Evolutionary conservation across 2,113 vertebrate species (phyloP).

Genomic region (Sylvicapra grimmia): DNA sequence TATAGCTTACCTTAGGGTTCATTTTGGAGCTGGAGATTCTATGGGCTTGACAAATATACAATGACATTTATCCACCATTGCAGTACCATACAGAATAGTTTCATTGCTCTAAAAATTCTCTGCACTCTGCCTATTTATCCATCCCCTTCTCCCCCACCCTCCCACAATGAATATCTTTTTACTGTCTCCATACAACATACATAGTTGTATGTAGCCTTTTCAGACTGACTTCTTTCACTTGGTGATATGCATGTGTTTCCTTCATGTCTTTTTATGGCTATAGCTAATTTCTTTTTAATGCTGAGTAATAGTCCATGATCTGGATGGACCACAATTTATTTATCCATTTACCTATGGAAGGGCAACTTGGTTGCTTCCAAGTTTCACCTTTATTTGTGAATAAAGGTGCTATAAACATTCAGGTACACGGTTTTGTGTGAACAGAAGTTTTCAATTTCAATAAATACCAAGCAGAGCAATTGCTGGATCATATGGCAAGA

Average conservation of each 20-base stretch:
- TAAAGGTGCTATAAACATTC: background rate
- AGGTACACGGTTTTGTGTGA: background rate
- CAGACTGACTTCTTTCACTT: background rate
- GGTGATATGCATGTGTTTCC: background rate
- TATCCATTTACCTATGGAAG: background rate
- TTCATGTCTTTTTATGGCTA: background rate
- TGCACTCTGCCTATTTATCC: background rate
- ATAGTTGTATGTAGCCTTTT: background rate
- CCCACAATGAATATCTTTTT: background rate
- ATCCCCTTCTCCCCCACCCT: rapidly evolving
- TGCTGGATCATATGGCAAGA: background rate
- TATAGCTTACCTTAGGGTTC: background rate
- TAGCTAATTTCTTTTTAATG: background rate
- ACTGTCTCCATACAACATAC: background rate
- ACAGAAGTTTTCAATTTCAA: background rate
- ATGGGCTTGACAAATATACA: background rate
- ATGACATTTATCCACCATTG: background rate
- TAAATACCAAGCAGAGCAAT: background rate
- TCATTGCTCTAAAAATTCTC: background rate
- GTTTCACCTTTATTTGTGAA: background rate
- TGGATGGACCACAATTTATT: background rate
- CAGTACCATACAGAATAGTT: background rate
- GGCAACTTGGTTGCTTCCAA: background rate
- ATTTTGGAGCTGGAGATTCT: background rate
- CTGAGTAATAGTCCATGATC: background rate